Base-by-base conservation (phyloP, 1,140 invertebrate genomes). In the Drosophila baimaii region DNA sequence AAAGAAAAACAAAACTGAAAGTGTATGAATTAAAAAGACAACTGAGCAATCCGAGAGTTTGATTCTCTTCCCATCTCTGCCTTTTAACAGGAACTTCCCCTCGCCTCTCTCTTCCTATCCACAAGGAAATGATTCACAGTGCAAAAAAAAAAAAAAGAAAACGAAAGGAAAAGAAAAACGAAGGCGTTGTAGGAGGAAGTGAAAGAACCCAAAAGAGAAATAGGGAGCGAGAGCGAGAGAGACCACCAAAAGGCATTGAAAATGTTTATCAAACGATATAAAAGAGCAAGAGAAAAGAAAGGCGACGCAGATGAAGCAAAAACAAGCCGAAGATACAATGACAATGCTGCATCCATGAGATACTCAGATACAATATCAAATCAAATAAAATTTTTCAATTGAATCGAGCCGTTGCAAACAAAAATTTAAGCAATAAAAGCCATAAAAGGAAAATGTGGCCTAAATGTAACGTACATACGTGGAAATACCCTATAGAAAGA, bases 101-200 rank as follows among this genome's bases (percentile, higher is more conserved):
- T 37, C 19, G 6, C 54, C 39, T 13, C 41, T 31, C 31, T 29
- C 51, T 21, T 27, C 51, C 23, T 13, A 37, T 17, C 13, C 33
- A 31, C 17, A 58, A 71, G 65, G 68, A 71, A 71, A 47, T 71
- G 68, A 71, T 58, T 71, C 68, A 71, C 68, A 58, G 29, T 71
- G 65, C 68, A 71, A 57, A 58, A 71, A 57, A 51, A 25, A 52
- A 43, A 52, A 19, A 17, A 13, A 2, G 9, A 54, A 54, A 27
- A 49, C 35, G 27, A 64, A 41, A 27, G 46, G 65, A 57, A 41
- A 69, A 66, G 65, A 66, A 69, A 68, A 44, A 52, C 46, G 65
- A 52, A 71, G 68, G 68, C 68, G 68, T 71, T 71, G 65, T 71
- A 71, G 52, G 65, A 71, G 68, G 68, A 71, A 70, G 68, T 69